Conservation (phyloP, 2,888 invertebrate species). For the Ectemnius cavifrons region DNA sequence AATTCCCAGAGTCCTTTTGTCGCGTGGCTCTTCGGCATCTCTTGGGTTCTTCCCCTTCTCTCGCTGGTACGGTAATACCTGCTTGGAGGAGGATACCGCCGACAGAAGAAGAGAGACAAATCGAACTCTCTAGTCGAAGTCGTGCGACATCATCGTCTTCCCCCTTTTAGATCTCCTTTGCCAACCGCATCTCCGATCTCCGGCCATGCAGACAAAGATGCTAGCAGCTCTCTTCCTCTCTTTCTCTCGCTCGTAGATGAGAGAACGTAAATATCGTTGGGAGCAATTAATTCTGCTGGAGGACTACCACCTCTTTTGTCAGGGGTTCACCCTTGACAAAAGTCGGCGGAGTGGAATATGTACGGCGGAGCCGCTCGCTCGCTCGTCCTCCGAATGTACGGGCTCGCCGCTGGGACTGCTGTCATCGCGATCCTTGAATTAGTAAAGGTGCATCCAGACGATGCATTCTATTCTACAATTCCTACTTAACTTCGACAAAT, state of each 20-base stretch:
- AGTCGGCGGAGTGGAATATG: constrained; percentile 14
- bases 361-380: no score
- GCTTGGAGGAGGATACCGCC: no score
- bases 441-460: no score
- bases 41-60: neutral
- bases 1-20: constrained; percentile 5
- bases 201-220: neutral
- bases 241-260: constrained; percentile 42
- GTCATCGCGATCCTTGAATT: constrained; percentile 44
- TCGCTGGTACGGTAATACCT: neutral
- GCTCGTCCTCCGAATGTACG: constrained; percentile 18
- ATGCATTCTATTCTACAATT: no score
- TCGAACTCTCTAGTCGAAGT: constrained; percentile 23
- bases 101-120: no score
- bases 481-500: no score
- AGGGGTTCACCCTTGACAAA: constrained; percentile 52
- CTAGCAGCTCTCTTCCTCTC: constrained; percentile 29
- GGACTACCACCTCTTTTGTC: constrained; percentile 58
- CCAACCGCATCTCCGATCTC: constrained; percentile 17
- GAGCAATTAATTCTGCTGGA: constrained; percentile 63
- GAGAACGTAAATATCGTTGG: constrained; percentile 65
- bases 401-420: constrained; percentile 20
- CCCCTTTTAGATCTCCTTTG: neutral
- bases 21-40: neutral
- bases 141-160: constrained; percentile 43